Evolutionary conservation across 1,140 invertebrate genomes (phyloP).

Genomic region (Cydia strobilella): DNA sequence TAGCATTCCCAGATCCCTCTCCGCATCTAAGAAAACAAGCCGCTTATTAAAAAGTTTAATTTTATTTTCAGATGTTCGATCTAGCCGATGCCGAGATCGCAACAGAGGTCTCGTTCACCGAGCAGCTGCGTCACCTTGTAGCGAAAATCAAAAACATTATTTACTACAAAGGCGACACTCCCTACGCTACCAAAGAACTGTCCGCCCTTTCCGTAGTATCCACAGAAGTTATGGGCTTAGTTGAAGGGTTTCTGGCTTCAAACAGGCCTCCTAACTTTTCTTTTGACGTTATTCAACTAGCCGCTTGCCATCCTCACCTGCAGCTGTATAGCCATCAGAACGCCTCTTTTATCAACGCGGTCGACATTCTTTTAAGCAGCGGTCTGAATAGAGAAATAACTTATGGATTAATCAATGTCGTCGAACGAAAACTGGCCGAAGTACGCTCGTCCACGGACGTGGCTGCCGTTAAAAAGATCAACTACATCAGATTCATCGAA

Average conservation of each 20-base stretch:
- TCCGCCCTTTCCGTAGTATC: constrained; percentile 73
- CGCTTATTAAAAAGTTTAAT: too few relatives aligned
- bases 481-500: constrained; percentile 76
- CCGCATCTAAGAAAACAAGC: background rate
- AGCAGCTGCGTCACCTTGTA: constrained; percentile 69
- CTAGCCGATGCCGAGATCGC: constrained; percentile 74
- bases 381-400: constrained; percentile 77
- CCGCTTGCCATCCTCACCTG: constrained; percentile 69
- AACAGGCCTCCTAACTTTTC: constrained; percentile 70
- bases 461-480: constrained; percentile 71
- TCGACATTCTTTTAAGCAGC: constrained; percentile 74
- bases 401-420: constrained; percentile 75
- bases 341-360: constrained; percentile 73
- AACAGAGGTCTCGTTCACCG: constrained; percentile 76
- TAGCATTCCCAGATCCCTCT: background rate
- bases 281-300: constrained; percentile 72
- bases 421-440: constrained; percentile 75
- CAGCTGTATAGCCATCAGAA: constrained; percentile 76
- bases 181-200: constrained; percentile 70
- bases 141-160: constrained; percentile 76
- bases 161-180: constrained; percentile 65
- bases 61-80: constrained; percentile 74
- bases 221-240: constrained; percentile 73
- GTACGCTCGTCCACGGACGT: constrained; percentile 66
- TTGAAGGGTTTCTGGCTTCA: constrained; percentile 75